These are phyloP conservation scores for Tigriopus californicus DNA, from an alignment of 2,888 invertebrate species.

Conservation along the genomic window DNA sequence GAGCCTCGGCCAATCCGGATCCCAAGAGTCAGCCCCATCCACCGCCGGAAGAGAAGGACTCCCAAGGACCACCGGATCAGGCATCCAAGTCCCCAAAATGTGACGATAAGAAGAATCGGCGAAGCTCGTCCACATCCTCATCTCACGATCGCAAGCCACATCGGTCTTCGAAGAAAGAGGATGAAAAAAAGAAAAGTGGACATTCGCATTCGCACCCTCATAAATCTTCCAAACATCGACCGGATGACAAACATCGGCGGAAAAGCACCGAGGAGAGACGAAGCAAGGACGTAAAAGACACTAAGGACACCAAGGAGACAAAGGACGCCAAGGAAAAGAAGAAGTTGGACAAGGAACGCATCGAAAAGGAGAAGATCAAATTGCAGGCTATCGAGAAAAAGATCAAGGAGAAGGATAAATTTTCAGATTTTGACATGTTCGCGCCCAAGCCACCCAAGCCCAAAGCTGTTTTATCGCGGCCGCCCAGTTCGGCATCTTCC, in stretches of 20 bases:
- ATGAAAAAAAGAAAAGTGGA: not conserved
- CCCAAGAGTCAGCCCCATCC: not conserved
- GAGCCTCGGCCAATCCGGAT: too few species aligned
- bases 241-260: too few species aligned
- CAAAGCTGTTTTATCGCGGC: not conserved
- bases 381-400: slow-evolving; percentile 8
- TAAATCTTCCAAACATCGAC: not conserved
- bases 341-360: slow-evolving; percentile 3
- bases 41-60: not conserved
- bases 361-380: not conserved
- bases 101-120: not conserved
- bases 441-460: slow-evolving; percentile 8
- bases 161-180: not conserved
- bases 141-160: not conserved
- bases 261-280: too few species aligned
- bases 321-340: not conserved
- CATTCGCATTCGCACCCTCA: not conserved
- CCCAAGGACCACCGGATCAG: not conserved
- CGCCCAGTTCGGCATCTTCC: not conserved
- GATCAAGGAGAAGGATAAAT: slow-evolving; percentile 10
- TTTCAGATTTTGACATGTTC: slow-evolving; percentile 6
- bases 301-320: not conserved
- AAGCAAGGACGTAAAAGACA: too few species aligned
- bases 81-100: not conserved
- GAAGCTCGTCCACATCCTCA: too few species aligned